These are phyloP conservation scores for Ceraclea dissimilis DNA, from an alignment of 2,888 invertebrate genomes.

Conservation along the genomic window DNA sequence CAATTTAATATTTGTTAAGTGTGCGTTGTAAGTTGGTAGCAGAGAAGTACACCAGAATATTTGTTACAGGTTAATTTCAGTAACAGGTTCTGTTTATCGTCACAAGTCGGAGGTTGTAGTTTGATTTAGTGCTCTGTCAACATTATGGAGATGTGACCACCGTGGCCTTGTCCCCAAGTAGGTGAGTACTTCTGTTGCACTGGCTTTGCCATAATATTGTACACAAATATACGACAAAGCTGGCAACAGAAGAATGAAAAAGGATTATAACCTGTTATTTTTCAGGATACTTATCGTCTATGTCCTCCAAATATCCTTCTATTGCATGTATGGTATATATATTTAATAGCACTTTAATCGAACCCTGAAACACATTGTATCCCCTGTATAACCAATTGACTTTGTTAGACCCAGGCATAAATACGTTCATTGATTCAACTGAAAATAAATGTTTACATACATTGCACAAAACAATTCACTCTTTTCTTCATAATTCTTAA, in stretches of 20 bases:
- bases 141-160: conserved; percentile 7
- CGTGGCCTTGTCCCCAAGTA: conserved; percentile 17
- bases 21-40: neutral
- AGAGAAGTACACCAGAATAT: conserved; percentile 25
- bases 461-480: too few species aligned
- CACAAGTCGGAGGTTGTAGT: conserved; percentile 22
- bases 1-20: neutral
- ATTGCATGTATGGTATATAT: too few species aligned
- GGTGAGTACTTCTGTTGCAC: conserved; percentile 26
- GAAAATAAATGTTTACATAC: too few species aligned
- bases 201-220: conserved; percentile 21
- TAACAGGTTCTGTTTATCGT: conserved; percentile 19
- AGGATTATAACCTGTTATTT: conserved; percentile 10
- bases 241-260: conserved; percentile 22
- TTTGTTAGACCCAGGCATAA: too few species aligned
- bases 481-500: too few species aligned
- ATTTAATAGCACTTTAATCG: too few species aligned
- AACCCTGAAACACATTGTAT: too few species aligned
- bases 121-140: conserved; percentile 21
- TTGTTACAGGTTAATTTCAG: conserved; percentile 26
- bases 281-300: neutral
- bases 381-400: too few species aligned
- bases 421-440: too few species aligned
- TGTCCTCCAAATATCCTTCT: neutral
- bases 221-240: conserved; percentile 16